phyloP scores from a whole-genome alignment of 2,113 vertebrate genomes.

The Chlorodrepanis virens region DNA sequence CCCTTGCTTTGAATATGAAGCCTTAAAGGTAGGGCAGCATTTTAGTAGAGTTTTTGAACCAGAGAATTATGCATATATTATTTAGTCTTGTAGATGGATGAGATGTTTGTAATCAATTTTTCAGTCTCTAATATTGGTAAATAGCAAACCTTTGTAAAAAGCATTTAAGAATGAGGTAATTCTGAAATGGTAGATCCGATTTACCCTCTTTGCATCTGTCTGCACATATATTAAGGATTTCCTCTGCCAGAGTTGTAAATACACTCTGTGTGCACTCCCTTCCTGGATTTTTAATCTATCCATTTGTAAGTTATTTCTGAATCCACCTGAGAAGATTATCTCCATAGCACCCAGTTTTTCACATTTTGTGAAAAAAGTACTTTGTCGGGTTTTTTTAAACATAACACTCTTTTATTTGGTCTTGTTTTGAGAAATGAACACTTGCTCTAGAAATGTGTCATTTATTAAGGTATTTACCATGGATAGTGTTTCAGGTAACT shows the following conservation, averaged over 20 bases:
- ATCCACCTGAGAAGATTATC: neutral
- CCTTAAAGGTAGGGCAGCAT: neutral
- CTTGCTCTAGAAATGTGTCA: neutral
- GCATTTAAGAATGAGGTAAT: neutral
- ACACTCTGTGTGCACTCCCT: neutral
- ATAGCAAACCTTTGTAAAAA: neutral
- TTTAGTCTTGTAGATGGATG: neutral
- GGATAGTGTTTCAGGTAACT: neutral
- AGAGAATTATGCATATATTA: neutral
- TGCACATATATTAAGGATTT: neutral
- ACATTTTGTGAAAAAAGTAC: neutral
- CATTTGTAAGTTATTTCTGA: neutral
- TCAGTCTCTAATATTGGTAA: neutral
- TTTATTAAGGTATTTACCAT: neutral
- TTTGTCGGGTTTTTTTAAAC: neutral
- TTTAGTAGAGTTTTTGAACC: neutral
- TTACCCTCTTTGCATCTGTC: neutral
- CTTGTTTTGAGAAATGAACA: neutral
- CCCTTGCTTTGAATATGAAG: neutral
- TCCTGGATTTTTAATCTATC: neutral
- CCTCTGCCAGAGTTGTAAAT: neutral
- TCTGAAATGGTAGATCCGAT: neutral
- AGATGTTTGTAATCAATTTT: neutral
- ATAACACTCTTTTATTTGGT: neutral
- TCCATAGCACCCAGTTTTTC: neutral